Percentiles rank a stretch among this genome's conserved stretches.
Conservation (phyloP, 2,113 vertebrate genomes). For the Chiloscyllium plagiosum region DNA sequence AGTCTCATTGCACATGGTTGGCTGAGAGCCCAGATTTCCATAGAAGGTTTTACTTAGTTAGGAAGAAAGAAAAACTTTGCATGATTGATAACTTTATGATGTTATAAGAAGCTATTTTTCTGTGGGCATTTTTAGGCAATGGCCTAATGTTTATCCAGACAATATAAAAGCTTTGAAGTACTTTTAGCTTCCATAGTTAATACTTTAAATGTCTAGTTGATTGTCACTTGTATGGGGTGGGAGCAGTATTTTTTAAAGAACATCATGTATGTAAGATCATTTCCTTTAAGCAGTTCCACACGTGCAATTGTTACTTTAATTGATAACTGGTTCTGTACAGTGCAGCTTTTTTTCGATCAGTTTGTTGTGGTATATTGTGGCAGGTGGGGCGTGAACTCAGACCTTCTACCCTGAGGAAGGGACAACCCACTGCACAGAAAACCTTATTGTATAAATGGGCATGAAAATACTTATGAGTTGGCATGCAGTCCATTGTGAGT, state of each 20-base stretch:
- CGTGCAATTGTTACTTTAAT: not conserved
- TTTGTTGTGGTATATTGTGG: too few relatives aligned
- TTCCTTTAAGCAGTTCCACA: not conserved
- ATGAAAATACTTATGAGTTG: too few relatives aligned
- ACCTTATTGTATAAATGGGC: too few relatives aligned
- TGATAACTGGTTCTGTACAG: not conserved
- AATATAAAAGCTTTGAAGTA: not conserved
- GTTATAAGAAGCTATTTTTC: not conserved
- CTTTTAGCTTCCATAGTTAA: not conserved
- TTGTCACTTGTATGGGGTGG: not conserved
- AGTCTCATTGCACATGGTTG: too few relatives aligned
- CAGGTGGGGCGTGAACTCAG: too few relatives aligned
- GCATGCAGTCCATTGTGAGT: not conserved
- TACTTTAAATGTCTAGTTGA: not conserved
- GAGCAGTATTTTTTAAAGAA: not conserved
- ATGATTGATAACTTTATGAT: too few relatives aligned
- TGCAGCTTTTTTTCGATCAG: not conserved
- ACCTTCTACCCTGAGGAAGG: too few relatives aligned
- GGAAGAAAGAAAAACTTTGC: too few relatives aligned
- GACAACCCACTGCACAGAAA: too few relatives aligned
- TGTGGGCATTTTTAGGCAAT: not conserved
- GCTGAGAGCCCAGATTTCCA: too few relatives aligned
- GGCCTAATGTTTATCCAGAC: not conserved
- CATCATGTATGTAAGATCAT: too few relatives aligned
- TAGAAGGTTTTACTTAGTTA: too few relatives aligned